Conservation (phyloP, 1,140 invertebrate species). For the Melipona quadrifasciata region DNA sequence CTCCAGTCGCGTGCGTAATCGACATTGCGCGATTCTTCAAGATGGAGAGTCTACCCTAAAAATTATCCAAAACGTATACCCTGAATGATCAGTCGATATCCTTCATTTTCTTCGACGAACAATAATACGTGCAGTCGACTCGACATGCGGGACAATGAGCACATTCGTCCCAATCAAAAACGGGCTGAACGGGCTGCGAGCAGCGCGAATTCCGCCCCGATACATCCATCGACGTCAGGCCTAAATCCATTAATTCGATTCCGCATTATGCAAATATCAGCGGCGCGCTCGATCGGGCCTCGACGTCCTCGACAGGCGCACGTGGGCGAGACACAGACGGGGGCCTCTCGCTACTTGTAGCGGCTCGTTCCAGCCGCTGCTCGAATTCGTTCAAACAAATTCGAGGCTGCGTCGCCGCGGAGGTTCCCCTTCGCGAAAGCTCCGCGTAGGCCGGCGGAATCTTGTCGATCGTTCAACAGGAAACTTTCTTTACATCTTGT, state of each 20-base stretch:
- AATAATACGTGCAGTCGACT: not conserved
- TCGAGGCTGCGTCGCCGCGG: constrained; percentile 28
- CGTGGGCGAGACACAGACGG: constrained; percentile 50
- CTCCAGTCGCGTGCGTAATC: not conserved
- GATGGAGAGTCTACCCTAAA: too few species aligned
- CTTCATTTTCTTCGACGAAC: too few species aligned
- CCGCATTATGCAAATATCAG: constrained; percentile 58
- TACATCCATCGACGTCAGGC: constrained; percentile 44
- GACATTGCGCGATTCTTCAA: not conserved
- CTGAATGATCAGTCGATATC: not conserved
- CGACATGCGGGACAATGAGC: constrained; percentile 3
- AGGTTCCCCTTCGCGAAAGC: constrained; percentile 17
- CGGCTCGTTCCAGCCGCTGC: constrained; percentile 46
- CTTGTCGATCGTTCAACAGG: not conserved
- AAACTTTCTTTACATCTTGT: not conserved
- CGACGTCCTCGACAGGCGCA: constrained; percentile 43
- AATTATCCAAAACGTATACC: not conserved
- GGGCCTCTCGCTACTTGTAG: constrained; percentile 42
- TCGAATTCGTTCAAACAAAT: constrained; percentile 56
- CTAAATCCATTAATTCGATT: constrained; percentile 63
- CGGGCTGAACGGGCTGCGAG: not conserved
- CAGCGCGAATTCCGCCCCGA: constrained; percentile 29
- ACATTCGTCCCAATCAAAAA: constrained; percentile 47
- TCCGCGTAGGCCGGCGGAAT: constrained; percentile 50
- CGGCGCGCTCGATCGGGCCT: constrained; percentile 32